Conservation (phyloP, 1,140 invertebrate species). For the Pachypsylla venusta region DNA sequence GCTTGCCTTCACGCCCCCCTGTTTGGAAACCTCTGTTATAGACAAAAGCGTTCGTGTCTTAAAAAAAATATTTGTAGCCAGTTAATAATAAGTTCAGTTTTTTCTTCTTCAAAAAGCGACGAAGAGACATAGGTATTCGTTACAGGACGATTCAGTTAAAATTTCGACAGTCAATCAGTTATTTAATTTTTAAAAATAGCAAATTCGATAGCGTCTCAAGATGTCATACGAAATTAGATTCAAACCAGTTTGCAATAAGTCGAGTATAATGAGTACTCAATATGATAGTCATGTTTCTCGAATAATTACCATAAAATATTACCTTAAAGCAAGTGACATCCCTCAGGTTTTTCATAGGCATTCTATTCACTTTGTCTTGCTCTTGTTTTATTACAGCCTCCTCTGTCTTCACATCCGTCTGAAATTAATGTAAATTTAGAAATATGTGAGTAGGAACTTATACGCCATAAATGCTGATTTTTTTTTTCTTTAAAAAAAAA, state of each 20-base stretch:
- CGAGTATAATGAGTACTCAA: not conserved
- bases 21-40: no score
- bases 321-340: constrained; percentile 90
- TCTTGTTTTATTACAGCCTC: no score
- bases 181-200: not conserved
- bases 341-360: constrained; percentile 62
- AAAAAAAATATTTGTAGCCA: no score
- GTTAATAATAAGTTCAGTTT: no score
- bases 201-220: not conserved
- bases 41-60: no score
- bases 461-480: no score
- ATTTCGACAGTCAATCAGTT: no score
- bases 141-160: no score
- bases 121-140: no score
- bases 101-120: no score
- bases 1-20: no score
- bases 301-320: constrained; percentile 14
- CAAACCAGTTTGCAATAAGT: not conserved
- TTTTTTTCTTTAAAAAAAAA: no score
- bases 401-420: constrained; percentile 12
- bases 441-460: not conserved
- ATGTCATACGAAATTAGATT: not conserved
- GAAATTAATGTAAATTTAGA: not conserved
- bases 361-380: constrained; percentile 23
- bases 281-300: constrained; percentile 9